Evolutionary conservation across 2,797 vertebrate species (phyloP).

Genomic region (Chrysocyon brachyurus): DNA sequence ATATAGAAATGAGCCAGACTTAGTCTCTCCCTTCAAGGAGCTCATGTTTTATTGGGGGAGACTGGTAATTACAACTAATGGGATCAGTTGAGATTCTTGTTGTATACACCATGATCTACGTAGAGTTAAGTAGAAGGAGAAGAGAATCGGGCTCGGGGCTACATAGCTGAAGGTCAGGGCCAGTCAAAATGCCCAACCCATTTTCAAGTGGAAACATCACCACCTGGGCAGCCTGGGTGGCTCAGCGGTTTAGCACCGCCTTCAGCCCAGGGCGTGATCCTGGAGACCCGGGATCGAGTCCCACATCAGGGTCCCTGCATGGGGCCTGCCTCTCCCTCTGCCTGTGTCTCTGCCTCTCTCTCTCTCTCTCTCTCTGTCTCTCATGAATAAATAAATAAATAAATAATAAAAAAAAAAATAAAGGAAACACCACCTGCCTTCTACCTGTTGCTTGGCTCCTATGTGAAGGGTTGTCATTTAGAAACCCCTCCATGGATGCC

Average conservation of each 20-base stretch:
- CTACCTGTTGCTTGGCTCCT: neutral
- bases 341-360: no score
- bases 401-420: no score
- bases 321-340: no score
- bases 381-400: no score
- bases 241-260: no score
- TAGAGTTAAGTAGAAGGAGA: neutral
- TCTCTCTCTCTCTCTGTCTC: no score
- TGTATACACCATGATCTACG: neutral
- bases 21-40: neutral
- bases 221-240: no score
- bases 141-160: neutral
- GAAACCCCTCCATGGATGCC: neutral
- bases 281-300: no score
- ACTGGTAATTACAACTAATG: neutral
- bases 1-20: slow-evolving; percentile 24
- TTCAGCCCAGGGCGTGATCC: no score
- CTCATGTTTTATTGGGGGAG: neutral
- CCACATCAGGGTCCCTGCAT: no score
- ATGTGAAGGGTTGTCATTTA: neutral
- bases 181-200: neutral
- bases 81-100: neutral
- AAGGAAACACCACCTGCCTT: neutral
- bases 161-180: neutral
- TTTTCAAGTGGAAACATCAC: neutral